These are phyloP conservation scores for Cydia amplana DNA, from an alignment of 1,140 invertebrate species.

Conservation along the genomic window DNA sequence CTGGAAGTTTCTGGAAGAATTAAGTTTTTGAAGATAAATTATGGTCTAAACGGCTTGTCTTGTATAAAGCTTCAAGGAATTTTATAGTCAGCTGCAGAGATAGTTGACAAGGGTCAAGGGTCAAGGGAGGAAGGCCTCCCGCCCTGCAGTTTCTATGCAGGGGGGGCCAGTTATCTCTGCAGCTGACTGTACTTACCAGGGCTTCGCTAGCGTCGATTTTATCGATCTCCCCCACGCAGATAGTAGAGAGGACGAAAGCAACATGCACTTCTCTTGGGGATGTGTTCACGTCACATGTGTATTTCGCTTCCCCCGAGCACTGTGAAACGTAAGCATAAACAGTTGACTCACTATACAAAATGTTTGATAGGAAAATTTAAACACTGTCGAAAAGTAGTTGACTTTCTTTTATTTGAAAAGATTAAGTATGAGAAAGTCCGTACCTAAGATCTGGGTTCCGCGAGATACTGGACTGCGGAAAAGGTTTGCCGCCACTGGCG, in stretches of 20 bases:
- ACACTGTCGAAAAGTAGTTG: too few species aligned
- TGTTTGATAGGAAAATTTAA: too few species aligned
- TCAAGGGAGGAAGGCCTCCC: too few species aligned
- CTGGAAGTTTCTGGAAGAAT: constrained; percentile 80
- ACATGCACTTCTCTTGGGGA: constrained; percentile 81
- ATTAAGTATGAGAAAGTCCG: constrained; percentile 40
- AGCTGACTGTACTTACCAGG: constrained; percentile 74
- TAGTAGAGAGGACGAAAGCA: constrained; percentile 81
- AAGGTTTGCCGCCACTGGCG: constrained; percentile 77
- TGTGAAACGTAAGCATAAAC: constrained; percentile 72
- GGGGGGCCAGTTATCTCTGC: too few species aligned
- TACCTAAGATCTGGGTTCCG: constrained; percentile 86
- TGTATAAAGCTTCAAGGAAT: neutral
- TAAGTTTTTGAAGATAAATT: too few species aligned
- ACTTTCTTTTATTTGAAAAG: too few species aligned
- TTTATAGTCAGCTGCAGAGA: neutral
- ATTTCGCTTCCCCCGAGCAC: constrained; percentile 87
- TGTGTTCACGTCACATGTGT: constrained; percentile 81
- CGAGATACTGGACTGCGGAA: constrained; percentile 84
- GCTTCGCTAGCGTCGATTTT: constrained; percentile 81
- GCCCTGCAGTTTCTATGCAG: too few species aligned
- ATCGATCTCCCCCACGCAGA: constrained; percentile 77
- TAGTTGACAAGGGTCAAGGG: too few species aligned
- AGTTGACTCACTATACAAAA: neutral
- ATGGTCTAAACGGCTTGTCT: too few species aligned